Evolutionary conservation across 2,888 invertebrate genomes (phyloP).

Genomic region (Charanyca ferruginea): DNA sequence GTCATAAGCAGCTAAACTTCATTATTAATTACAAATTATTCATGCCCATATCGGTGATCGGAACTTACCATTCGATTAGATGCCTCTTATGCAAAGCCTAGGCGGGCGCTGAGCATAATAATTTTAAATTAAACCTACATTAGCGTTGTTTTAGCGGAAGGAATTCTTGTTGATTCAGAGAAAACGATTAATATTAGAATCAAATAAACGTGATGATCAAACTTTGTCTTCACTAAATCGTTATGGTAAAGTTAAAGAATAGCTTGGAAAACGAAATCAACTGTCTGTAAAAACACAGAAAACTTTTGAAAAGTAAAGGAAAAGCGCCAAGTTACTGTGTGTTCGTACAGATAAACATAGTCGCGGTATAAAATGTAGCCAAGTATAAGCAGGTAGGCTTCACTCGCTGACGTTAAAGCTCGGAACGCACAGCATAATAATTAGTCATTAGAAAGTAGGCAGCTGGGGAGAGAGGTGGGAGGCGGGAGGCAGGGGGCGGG

Average conservation of each 20-base stretch:
- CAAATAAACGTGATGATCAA: conserved; percentile 4
- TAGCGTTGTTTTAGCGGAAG: conserved; percentile 55
- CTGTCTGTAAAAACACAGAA: neutral
- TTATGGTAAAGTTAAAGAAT: neutral
- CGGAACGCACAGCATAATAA: conserved; percentile 91
- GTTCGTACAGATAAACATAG: conserved; percentile 73
- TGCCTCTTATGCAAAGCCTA: conserved; percentile 57
- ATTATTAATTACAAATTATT: conserved; percentile 67
- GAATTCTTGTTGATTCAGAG: conserved; percentile 29
- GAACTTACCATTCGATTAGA: conserved; percentile 64
- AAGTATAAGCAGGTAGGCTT: conserved; percentile 80
- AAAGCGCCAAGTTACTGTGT: conserved; percentile 69
- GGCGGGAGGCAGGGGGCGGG: conserved; percentile 80
- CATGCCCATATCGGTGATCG: conserved; percentile 64
- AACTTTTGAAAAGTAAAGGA: conserved; percentile 42
- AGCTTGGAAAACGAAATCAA: neutral
- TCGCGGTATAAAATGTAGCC: conserved; percentile 77
- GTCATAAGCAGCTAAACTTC: conserved; percentile 65
- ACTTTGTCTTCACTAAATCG: neutral
- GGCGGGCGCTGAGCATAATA: conserved; percentile 59
- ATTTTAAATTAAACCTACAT: conserved; percentile 61
- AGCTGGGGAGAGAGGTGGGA: conserved; percentile 79
- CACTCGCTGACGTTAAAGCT: conserved; percentile 86
- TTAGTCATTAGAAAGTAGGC: conserved; percentile 91
- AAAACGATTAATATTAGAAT: conserved; percentile 38